These are phyloP conservation scores for Ormyrus nitidulus DNA, from an alignment of 2,888 invertebrate species.

Conservation along the genomic window DNA sequence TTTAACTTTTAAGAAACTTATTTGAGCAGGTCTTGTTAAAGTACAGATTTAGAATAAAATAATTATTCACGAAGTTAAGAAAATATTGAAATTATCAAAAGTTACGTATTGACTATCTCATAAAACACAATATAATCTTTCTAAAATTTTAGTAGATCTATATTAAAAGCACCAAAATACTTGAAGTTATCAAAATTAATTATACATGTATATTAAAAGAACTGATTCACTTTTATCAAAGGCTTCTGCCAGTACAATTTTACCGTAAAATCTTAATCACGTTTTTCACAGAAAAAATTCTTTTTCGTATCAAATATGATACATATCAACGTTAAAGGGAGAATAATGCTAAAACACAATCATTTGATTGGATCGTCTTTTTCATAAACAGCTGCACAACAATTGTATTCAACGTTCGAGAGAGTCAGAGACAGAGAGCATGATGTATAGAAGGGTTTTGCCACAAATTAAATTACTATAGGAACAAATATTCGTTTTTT, in stretches of 20 bases:
- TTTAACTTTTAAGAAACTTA: not conserved
- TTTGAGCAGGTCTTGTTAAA: not conserved
- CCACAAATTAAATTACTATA: constrained; percentile 44
- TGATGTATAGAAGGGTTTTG: constrained; percentile 7
- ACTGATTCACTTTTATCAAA: constrained; percentile 12
- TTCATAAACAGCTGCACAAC: not conserved
- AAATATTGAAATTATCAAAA: not conserved
- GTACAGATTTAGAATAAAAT: constrained; percentile 5
- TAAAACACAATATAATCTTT: too few species aligned
- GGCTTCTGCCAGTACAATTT: too few species aligned
- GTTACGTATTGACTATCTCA: too few species aligned
- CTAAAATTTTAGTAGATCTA: not conserved
- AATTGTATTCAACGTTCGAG: constrained; percentile 7
- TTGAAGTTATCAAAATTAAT: not conserved
- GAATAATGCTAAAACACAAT: not conserved
- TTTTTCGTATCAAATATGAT: constrained; percentile 38
- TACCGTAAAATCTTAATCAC: not conserved
- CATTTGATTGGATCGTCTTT: constrained; percentile 34
- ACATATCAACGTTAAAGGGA: not conserved
- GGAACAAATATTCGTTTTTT: constrained; percentile 50
- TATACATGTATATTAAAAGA: not conserved
- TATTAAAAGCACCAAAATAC: too few species aligned
- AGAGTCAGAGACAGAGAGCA: constrained; percentile 44
- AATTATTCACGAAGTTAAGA: not conserved
- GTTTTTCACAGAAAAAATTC: constrained; percentile 38